phyloP scores from a whole-genome alignment of 2,888 invertebrate species.

The Proisotoma minuta region DNA sequence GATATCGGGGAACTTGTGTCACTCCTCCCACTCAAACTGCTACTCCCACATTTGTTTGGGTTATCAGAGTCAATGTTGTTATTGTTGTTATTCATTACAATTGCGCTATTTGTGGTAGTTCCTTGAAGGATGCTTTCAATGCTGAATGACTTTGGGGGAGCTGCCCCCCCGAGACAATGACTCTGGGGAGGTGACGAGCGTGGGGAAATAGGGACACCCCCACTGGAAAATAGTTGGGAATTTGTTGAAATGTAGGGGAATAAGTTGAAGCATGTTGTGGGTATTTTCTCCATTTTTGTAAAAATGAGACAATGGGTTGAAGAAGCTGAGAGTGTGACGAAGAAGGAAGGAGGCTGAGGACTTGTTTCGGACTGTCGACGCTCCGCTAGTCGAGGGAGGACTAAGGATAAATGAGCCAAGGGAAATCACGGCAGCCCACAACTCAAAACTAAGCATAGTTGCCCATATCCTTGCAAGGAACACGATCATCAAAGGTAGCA shows the following conservation, averaged over 20 bases:
- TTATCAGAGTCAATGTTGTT: not conserved
- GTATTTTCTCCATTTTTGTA: constrained; percentile 35
- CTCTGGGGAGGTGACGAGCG: not conserved
- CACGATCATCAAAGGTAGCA: no score
- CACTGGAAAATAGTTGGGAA: constrained; percentile 16
- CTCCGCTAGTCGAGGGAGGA: no score
- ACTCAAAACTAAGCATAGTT: no score
- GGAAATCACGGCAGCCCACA: no score
- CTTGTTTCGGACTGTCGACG: no score
- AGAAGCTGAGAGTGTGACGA: no score
- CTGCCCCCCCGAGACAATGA: not conserved
- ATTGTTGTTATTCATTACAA: constrained; percentile 28
- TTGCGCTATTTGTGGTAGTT: constrained; percentile 18
- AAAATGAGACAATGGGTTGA: no score
- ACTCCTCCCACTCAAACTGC: constrained; percentile 10
- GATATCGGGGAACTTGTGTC: constrained; percentile 18
- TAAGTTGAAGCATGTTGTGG: constrained; percentile 33
- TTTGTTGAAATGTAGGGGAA: constrained; percentile 29
- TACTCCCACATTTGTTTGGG: constrained; percentile 12
- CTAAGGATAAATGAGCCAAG: no score
- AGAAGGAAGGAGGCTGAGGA: no score
- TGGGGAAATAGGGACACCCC: not conserved
- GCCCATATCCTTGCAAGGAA: no score
- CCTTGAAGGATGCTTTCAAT: constrained; percentile 45
- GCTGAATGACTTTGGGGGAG: constrained; percentile 37